Percentiles rank a stretch among this genome's conserved stretches.
Conservation (phyloP, 2,113 vertebrate genomes). For the Recurvirostra avosetta region DNA sequence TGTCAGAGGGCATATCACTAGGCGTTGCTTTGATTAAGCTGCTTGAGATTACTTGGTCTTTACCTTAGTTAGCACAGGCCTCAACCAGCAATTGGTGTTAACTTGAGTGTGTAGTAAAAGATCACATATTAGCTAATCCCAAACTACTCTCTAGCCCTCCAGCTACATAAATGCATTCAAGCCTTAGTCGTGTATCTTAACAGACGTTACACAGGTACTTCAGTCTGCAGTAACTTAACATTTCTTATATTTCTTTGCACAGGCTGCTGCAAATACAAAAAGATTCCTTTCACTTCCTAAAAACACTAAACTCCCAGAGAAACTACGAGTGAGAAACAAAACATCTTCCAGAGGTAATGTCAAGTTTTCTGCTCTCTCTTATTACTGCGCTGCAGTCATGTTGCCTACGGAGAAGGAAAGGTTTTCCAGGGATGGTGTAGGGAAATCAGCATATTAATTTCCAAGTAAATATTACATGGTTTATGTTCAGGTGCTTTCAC, state of each 20-base stretch:
- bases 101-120: background rate
- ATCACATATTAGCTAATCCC: conserved; percentile 31
- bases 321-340: conserved; percentile 72
- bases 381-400: background rate
- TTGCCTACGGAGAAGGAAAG: background rate
- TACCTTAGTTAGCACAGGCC: background rate
- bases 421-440: background rate
- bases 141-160: background rate
- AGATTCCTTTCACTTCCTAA: conserved; percentile 81
- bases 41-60: background rate
- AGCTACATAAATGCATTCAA: background rate
- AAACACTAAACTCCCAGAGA: conserved; percentile 80
- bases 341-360: conserved; percentile 73
- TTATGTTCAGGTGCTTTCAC: background rate
- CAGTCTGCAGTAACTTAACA: background rate
- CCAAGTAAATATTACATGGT: background rate
- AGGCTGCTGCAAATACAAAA: conserved; percentile 73
- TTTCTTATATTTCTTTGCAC: background rate
- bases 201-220: background rate
- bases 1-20: background rate
- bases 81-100: background rate
- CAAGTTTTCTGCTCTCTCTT: background rate
- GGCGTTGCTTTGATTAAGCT: background rate
- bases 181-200: background rate
- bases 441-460: background rate